These are phyloP conservation scores for Oncorhynchus masou DNA, from an alignment of 2,113 vertebrate genomes.

Conservation along the genomic window DNA sequence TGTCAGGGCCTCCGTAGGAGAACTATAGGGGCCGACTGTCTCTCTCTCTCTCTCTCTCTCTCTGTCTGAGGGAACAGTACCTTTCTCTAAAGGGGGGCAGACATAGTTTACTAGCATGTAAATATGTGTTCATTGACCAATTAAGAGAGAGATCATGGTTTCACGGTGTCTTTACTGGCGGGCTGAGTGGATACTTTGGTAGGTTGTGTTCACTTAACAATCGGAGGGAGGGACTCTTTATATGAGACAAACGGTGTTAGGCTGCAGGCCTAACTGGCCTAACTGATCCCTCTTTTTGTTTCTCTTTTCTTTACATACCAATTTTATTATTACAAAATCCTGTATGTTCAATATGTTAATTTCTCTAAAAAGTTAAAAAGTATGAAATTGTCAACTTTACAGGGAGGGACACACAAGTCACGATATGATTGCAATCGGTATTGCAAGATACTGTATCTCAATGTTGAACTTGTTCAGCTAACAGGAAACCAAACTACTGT, in stretches of 20 bases:
- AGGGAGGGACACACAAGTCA: too few species aligned
- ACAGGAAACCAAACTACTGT: too few species aligned
- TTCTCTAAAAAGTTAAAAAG: too few species aligned
- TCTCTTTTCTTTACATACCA: too few species aligned
- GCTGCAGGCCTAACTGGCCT: neutral
- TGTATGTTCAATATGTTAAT: too few species aligned
- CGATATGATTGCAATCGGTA: too few species aligned
- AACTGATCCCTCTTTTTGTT: neutral
- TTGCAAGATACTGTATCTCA: too few species aligned
- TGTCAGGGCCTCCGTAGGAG: slow-evolving; percentile 4
- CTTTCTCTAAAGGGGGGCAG: slow-evolving; percentile 22
- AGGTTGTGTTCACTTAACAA: slow-evolving; percentile 45
- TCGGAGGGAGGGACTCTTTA: slow-evolving; percentile 25
- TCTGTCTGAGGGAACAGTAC: slow-evolving; percentile 16
- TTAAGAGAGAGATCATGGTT: slow-evolving; percentile 35
- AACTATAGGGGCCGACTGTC: too few species aligned
- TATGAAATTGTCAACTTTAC: too few species aligned
- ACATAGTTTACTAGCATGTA: slow-evolving; percentile 43
- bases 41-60: too few species aligned
- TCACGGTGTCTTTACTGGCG: slow-evolving; percentile 43
- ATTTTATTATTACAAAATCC: too few species aligned
- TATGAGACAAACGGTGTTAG: neutral
- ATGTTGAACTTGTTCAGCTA: too few species aligned
- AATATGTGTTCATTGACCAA: slow-evolving; percentile 32
- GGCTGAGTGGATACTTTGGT: slow-evolving; percentile 29